Evolutionary conservation across 53 echinoderm and acorn worm genomes (phyloP).

Genomic region (Mesocentrotus franciscanus): DNA sequence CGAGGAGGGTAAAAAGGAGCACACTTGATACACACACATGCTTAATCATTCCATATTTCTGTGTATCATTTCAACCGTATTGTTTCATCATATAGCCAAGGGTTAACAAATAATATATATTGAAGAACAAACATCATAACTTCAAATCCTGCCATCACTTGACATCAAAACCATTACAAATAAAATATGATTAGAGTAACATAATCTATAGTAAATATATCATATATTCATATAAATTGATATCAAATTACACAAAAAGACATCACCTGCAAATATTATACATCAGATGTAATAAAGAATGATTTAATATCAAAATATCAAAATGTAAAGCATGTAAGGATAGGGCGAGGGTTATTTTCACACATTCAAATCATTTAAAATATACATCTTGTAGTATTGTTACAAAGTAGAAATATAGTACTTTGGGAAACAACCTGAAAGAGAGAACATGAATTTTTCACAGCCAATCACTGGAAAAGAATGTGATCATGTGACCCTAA

Average conservation of each 20-base stretch:
- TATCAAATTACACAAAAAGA: neutral
- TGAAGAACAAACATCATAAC: neutral
- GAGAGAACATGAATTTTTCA: no score
- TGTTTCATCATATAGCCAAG: neutral
- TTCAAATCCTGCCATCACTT: neutral
- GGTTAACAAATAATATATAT: neutral
- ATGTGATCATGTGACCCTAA: no score
- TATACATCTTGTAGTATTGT: no score
- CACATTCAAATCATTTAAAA: neutral
- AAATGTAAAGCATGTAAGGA: neutral
- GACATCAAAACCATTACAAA: conserved; percentile 25
- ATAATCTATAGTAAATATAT: neutral
- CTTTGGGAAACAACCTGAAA: no score
- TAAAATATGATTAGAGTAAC: neutral
- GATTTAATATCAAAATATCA: neutral
- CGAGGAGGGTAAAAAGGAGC: neutral
- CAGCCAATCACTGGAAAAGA: no score
- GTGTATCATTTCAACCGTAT: neutral
- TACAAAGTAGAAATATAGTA: no score
- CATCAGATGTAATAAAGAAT: neutral
- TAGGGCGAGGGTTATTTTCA: neutral
- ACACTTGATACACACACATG: neutral
- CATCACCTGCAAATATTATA: neutral
- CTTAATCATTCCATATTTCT: neutral
- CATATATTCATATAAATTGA: neutral